phyloP scores from a whole-genome alignment of 2,888 invertebrate genomes.

The Thera britannica region DNA sequence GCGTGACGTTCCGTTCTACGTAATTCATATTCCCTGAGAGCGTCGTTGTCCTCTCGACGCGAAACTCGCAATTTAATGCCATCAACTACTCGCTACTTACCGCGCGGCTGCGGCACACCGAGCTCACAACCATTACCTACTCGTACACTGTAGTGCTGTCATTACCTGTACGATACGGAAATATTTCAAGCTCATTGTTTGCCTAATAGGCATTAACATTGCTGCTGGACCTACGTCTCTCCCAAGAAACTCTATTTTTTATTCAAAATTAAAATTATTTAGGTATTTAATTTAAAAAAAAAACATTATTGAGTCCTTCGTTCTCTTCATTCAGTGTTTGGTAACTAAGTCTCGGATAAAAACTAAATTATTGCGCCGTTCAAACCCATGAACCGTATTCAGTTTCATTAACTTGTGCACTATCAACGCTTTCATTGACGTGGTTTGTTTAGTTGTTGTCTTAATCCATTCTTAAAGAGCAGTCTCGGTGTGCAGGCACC shows the following conservation, averaged over 20 bases:
- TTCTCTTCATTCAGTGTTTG: neutral
- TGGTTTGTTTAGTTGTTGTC: neutral
- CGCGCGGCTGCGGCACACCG: slow-evolving; percentile 13
- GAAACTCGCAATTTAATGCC: slow-evolving; percentile 40
- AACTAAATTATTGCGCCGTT: too few relatives aligned
- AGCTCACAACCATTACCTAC: neutral
- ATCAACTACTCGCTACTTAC: slow-evolving; percentile 40
- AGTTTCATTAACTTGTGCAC: too few relatives aligned
- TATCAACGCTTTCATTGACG: too few relatives aligned
- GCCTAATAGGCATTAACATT: too few relatives aligned
- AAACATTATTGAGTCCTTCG: neutral
- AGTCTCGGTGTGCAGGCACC: slow-evolving; percentile 21
- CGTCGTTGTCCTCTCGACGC: slow-evolving; percentile 25
- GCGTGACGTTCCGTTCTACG: slow-evolving; percentile 16
- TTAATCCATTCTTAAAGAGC: neutral
- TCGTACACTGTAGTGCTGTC: neutral
- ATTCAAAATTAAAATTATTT: too few relatives aligned
- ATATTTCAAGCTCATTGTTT: too few relatives aligned
- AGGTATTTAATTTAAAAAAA: too few relatives aligned
- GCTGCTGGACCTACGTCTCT: too few relatives aligned
- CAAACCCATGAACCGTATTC: too few relatives aligned
- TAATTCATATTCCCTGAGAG: slow-evolving; percentile 23
- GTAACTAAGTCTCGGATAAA: neutral
- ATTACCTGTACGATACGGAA: too few relatives aligned
- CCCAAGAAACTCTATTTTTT: too few relatives aligned